Evolutionary conservation across 2,797 vertebrate species (phyloP), one percentile per base, ranked within the genome.

Genomic region (Psittacula echo): DNA sequence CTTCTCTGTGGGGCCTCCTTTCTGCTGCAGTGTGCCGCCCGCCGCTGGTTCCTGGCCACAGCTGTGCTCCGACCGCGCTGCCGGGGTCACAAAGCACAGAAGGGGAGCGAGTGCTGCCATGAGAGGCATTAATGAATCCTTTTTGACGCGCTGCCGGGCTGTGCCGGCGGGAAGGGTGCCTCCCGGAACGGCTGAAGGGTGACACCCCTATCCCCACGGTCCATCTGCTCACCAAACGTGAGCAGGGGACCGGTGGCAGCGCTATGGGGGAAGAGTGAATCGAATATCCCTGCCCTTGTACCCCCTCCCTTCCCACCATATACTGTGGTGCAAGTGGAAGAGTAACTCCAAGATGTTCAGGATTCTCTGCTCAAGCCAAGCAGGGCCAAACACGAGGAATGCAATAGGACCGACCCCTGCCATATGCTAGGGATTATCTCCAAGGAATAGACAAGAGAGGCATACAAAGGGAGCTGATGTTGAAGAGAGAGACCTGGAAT

Each of bases 401-500:
- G 5, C 74, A 70, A 34, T 65, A 77, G 71, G 68, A 64, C 75
- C 2, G 0, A 79, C 47, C 64, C 72, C 53, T 87, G 71, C 92
- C 95, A 79, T 93, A 89, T 89, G 95, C 71, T 48, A 11, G 47
- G 91, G 87, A 94, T 95, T 85, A 85, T 60, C 78, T 62, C 84
- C 7, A 13, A 89, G 67, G 50, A 88, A 22, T 1, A 45, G 53
- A 48, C 7, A 11, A 30, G 19, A 77, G 7, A 42, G 61, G 24
- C 0, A 0, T 39, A 17, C 64, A 58, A 50, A 64, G 47, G 60
- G 39, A 54, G 44, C 64, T 87, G 73, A 27, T 44, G 27, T 45
- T 30, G 23, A 79, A 76, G 8, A 17, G 41, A 51, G 2, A 1
- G 24, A 44, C 48, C 72, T 73, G 44, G 41, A 77, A 77, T 32